Base-by-base conservation (phyloP, 2,888 invertebrate genomes). In the Ophioninae sp. region DNA sequence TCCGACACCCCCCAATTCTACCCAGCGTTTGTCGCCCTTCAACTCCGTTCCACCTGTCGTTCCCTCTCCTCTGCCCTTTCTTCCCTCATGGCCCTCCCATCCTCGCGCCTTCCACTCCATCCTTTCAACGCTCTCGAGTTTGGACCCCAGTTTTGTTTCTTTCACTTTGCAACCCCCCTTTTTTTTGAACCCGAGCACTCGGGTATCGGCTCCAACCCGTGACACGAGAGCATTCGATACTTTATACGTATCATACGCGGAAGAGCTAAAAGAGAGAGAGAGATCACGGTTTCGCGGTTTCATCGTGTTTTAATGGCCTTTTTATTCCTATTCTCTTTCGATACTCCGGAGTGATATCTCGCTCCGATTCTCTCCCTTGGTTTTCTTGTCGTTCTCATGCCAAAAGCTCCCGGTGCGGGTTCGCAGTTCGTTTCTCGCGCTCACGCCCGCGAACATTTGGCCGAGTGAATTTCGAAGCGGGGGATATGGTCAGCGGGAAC, bases 1-100 rank as follows among this genome's bases (percentile, higher is more conserved):
- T 91, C 90, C 90, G 91, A 92, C 91, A 91, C 86, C 86, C 85
- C 44, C 83, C 82, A 83, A 81, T 83, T 84, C 85, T 76, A 79
- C 85, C 87, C 72, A 69, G 23, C 76, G 65, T 69, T 79, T 69
- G 77, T 75, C 72, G 72, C 78, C 83, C 83, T 85, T 82, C 86
- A 44, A 69, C 64, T 82, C 85, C 69, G 73, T 77, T 62, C 79
- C 65, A 69, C n/a, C 67, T 78, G 41, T 72, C 61, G 44, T 44
- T 69, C 82, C 67, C 57, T 77, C 77, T 61, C 81, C 74, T 69
- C 73, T 67, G 75, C 72, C 82, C 69, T 30, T 73, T 67, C 79
- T 79, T 61, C n/a, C 79, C 67, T 74, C 37, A 21, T 7, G 41
- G 21, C 23, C 23, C 20, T 21, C 8, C 41, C 59, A 37, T 20